A percentile compares a stretch with the other conserved stretches of the same genome.
phyloP scores from a whole-genome alignment of 2,888 invertebrate genomes.

The Ceraclea dissimilis region DNA sequence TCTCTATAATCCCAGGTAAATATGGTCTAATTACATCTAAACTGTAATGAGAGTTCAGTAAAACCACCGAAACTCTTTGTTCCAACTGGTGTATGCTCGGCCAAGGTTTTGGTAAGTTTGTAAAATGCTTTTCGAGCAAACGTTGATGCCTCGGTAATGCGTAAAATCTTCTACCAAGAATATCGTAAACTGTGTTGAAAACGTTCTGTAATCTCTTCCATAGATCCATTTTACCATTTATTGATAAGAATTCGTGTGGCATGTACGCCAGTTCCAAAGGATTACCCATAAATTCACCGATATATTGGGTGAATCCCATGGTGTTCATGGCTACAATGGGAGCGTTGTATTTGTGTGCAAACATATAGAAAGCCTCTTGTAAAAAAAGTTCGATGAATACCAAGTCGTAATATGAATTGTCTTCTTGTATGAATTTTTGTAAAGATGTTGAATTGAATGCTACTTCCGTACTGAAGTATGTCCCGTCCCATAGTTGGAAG shows the following conservation, averaged over 20 bases:
- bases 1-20: constrained; percentile 40
- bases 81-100: constrained; percentile 39
- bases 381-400: constrained; percentile 30
- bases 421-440: constrained; percentile 25
- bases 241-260: constrained; percentile 37
- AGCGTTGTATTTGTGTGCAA: constrained; percentile 30
- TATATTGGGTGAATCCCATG: constrained; percentile 26
- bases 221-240: constrained; percentile 41
- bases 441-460: constrained; percentile 24
- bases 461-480: constrained; percentile 28
- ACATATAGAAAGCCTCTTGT: constrained; percentile 29
- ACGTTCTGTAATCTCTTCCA: constrained; percentile 37
- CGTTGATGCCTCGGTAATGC: constrained; percentile 36
- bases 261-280: constrained; percentile 35
- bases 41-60: constrained; percentile 44
- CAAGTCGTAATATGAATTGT: constrained; percentile 29
- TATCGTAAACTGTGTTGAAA: constrained; percentile 33
- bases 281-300: constrained; percentile 26
- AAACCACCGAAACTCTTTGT: constrained; percentile 38
- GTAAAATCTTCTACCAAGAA: constrained; percentile 30
- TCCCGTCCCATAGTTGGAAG: constrained; percentile 36
- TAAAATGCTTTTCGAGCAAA: constrained; percentile 32
- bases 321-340: constrained; percentile 25
- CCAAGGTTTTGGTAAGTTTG: constrained; percentile 30
- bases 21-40: constrained; percentile 39